A percentile compares a stretch with the other conserved stretches of the same genome.
Evolutionary conservation across 1,140 invertebrate species (phyloP).

Genomic region (Gerris buenoi): DNA sequence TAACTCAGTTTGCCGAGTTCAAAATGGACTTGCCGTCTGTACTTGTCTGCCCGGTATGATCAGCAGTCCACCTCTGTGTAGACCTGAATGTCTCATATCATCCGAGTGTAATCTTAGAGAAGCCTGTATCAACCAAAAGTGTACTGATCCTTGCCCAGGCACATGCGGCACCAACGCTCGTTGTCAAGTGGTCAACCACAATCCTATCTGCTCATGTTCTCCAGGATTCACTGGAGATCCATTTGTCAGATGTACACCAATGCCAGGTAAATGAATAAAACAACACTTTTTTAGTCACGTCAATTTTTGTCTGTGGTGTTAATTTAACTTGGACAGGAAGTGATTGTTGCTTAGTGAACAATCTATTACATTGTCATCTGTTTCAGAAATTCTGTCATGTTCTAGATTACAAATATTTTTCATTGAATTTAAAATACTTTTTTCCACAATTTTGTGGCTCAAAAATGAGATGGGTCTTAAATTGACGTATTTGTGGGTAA

Average conservation of each 20-base stretch:
- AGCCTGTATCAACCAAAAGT: slow-evolving; percentile 40
- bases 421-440: no score
- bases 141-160: slow-evolving; percentile 39
- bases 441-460: no score
- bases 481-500: no score
- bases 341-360: no score
- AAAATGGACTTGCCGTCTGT: slow-evolving; percentile 32
- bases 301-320: no score
- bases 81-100: slow-evolving; percentile 40
- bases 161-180: slow-evolving; percentile 38
- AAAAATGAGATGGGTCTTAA: no score
- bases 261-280: slow-evolving; percentile 16
- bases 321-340: no score
- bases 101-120: slow-evolving; percentile 36
- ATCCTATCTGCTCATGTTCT: slow-evolving; percentile 33
- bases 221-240: slow-evolving; percentile 24
- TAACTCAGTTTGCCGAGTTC: background rate
- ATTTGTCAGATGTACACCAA: slow-evolving; percentile 19
- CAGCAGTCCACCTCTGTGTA: slow-evolving; percentile 35
- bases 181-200: slow-evolving; percentile 32
- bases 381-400: no score
- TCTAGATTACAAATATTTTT: no score
- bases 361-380: no score
- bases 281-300: no score
- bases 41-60: slow-evolving; percentile 37